Evolutionary conservation across 2,797 vertebrate genomes (phyloP).

Genomic region (Sphenodon punctatus): DNA sequence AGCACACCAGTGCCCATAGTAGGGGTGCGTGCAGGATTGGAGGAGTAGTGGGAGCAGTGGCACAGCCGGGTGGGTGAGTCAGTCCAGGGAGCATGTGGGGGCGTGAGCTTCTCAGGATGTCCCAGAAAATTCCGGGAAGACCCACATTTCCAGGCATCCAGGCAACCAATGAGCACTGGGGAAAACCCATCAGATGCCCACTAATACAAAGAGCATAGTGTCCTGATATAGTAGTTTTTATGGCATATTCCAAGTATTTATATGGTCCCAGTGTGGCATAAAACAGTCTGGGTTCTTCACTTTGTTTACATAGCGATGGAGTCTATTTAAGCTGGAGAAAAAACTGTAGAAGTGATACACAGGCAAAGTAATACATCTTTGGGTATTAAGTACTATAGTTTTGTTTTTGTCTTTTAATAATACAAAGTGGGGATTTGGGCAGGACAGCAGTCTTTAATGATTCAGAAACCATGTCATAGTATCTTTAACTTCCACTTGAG

Average conservation of each 20-base stretch:
- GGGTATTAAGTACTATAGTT: too few species aligned
- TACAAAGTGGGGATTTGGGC: constrained; percentile 24
- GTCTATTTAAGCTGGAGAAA: neutral
- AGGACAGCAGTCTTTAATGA: constrained; percentile 47
- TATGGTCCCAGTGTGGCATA: neutral
- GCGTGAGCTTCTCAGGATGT: too few species aligned
- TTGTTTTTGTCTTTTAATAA: constrained; percentile 22
- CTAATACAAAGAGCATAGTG: neutral
- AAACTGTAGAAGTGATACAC: constrained; percentile 30
- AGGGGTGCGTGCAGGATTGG: too few species aligned
- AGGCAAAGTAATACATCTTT: too few species aligned
- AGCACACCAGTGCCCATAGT: too few species aligned
- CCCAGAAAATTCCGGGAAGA: too few species aligned
- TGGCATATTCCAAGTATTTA: neutral
- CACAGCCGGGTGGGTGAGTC: too few species aligned
- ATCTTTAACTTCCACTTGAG: constrained; percentile 69
- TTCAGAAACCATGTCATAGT: constrained; percentile 42
- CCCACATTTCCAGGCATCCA: too few species aligned
- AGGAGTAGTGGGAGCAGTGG: too few species aligned
- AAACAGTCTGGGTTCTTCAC: neutral
- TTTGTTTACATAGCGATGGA: neutral
- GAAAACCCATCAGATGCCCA: too few species aligned
- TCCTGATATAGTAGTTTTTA: neutral
- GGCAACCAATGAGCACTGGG: too few species aligned
- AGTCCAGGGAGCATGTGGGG: too few species aligned